Evolutionary conservation across 2,888 invertebrate genomes (phyloP), one percentile per base, ranked within the genome.

Genomic region (Pterobdella sp.): DNA sequence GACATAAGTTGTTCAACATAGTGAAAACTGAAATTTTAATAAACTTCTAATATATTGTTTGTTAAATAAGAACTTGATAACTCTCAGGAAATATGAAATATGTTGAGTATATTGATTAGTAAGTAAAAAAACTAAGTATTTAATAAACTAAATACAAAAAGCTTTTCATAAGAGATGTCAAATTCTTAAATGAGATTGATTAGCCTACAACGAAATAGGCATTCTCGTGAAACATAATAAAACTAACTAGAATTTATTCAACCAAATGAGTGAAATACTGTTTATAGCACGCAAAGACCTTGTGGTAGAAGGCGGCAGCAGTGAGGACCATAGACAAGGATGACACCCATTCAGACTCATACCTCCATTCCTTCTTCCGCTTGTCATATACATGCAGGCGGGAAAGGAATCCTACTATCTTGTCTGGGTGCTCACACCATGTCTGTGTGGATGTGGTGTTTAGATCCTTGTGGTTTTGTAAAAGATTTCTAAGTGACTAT

Each of bases 311-410:
- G 71, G 95, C 94, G 22, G 94, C 95, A 0, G 95, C 96, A 0
- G 96, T 96, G 36, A 96, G 86, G 66, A 90, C 94, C 94, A 96
- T 94, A 0, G 94, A 95, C 64, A 85, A 82, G 83, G 93, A 90
- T 83, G 94, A 95, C 60, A 93, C 94, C 95, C 95, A 96, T 85
- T 96, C 95, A 35, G 94, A 94, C 85, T 95, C 93, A 82, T 96
- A 96, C 78, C 89, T 90, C 93, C 94, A 96, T 75, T 89, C 88
- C 78, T 86, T 86, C 0, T 92, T 93, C 3, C 85, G 85, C 84
- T 94, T 94, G 82, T 94, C 93, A 93, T 93, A 94, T 36, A 92
- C 88, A 84, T 96, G 95, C 72, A 93, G 90, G 37, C 96, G 88
- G 60, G 94, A 94, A 32, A 95, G 95, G 85, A 94, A 96, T 4